A percentile compares a stretch with the other conserved stretches of the same genome.
phyloP scores from a whole-genome alignment of 2,113 vertebrate species.

The Pollimyrus isidori region DNA sequence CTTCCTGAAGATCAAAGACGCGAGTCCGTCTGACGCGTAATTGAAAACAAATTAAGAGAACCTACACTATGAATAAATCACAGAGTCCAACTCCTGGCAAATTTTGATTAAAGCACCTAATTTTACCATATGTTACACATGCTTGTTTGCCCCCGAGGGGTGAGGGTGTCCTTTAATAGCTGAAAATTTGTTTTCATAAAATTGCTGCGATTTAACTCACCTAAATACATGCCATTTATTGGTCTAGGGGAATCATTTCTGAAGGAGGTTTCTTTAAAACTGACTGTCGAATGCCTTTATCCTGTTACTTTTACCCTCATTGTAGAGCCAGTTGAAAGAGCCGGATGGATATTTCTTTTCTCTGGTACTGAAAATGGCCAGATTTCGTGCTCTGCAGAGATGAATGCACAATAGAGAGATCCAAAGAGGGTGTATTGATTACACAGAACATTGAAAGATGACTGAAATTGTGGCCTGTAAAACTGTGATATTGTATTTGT shows the following conservation, averaged over 20 bases:
- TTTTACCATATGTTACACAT: neutral
- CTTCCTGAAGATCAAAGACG: slow-evolving; percentile 4
- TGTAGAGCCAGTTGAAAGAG: neutral
- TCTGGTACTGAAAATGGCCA: neutral
- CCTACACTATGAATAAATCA: neutral
- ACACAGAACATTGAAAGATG: neutral
- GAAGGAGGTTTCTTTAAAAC: neutral
- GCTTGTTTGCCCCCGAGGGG: neutral
- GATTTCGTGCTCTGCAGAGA: neutral
- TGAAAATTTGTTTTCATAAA: neutral
- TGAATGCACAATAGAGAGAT: neutral
- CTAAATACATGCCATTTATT: neutral
- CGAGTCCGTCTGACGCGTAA: neutral
- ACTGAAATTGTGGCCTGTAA: neutral
- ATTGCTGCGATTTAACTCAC: neutral
- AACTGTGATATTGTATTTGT: neutral
- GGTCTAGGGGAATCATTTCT: neutral
- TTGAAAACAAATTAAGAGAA: slow-evolving; percentile 12
- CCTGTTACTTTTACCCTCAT: neutral
- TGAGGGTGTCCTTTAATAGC: neutral
- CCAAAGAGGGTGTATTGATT: neutral
- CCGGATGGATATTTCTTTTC: neutral
- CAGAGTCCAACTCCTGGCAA: neutral
- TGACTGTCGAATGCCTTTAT: neutral
- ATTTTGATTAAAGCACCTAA: neutral